A percentile compares a stretch with the other conserved stretches of the same genome.
Conservation (phyloP, 2,888 invertebrate genomes). For the Stegana nigrithorax region DNA sequence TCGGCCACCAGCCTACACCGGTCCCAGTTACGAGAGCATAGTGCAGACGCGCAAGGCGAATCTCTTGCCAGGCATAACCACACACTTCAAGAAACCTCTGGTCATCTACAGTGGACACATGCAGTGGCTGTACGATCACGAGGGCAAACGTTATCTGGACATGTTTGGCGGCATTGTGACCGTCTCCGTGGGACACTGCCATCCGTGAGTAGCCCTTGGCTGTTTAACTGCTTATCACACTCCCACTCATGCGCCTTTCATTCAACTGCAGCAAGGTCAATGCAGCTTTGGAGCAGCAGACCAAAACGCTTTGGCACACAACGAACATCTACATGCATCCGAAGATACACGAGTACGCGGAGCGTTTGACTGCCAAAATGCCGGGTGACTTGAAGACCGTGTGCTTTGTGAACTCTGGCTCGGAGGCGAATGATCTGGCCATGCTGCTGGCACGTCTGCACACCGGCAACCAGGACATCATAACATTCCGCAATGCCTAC, state of each 20-base stretch:
- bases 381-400: slow-evolving; percentile 90
- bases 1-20: slow-evolving; percentile 69
- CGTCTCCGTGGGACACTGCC: slow-evolving; percentile 96
- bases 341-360: slow-evolving; percentile 90
- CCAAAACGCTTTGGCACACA: slow-evolving; percentile 88
- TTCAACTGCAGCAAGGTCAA: slow-evolving; percentile 79
- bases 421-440: slow-evolving; percentile 97
- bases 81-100: slow-evolving; percentile 85
- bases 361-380: slow-evolving; percentile 82
- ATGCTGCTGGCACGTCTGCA: slow-evolving; percentile 86
- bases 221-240: not conserved
- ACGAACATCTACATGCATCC: slow-evolving; percentile 93
- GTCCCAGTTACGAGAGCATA: slow-evolving; percentile 74
- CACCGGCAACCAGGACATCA: slow-evolving; percentile 85
- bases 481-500: slow-evolving; percentile 89
- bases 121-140: slow-evolving; percentile 93
- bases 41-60: slow-evolving; percentile 73
- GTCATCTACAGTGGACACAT: slow-evolving; percentile 87
- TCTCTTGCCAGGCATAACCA: slow-evolving; percentile 78
- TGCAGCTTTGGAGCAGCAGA: slow-evolving; percentile 82
- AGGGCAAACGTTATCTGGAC: slow-evolving; percentile 90
- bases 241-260: not conserved
- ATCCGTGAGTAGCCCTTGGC: slow-evolving; percentile 80
- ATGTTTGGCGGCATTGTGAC: slow-evolving; percentile 98
- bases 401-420: slow-evolving; percentile 95